A percentile compares a stretch with the other conserved stretches of the same genome.
Evolutionary conservation across 2,113 vertebrate genomes (phyloP).

Genomic region (Pelecanus crispus): DNA sequence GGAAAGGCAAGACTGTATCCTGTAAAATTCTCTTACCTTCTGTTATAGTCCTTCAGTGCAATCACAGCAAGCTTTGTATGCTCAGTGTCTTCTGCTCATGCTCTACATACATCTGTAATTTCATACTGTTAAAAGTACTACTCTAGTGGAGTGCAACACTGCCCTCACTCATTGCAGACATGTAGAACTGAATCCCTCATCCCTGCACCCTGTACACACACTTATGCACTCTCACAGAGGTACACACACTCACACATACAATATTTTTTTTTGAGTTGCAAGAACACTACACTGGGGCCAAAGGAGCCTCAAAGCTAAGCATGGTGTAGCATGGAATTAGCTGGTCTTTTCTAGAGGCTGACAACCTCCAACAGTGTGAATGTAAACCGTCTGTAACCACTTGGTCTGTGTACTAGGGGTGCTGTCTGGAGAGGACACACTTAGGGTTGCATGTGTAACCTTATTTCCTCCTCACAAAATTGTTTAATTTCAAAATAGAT

Average conservation of each 20-base stretch:
- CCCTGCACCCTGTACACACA: neutral
- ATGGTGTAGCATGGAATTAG: neutral
- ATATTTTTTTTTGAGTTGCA: neutral
- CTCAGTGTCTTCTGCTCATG: neutral
- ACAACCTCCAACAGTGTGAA: neutral
- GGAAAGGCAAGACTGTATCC: neutral
- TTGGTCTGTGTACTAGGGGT: neutral
- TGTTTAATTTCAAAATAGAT: neutral
- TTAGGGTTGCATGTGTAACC: neutral
- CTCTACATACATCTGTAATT: neutral
- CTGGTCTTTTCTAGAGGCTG: neutral
- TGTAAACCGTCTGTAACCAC: neutral
- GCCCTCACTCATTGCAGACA: neutral
- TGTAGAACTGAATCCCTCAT: neutral
- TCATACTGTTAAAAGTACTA: neutral
- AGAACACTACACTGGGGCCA: fast-evolving
- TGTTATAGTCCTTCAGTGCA: neutral
- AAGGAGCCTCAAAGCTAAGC: neutral
- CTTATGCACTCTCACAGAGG: neutral
- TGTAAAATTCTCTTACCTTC: neutral
- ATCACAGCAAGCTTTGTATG: neutral
- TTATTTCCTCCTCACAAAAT: neutral
- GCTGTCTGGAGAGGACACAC: neutral
- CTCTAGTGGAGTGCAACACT: neutral
- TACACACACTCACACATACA: neutral